Percentiles rank a stretch among this genome's conserved stretches.
Conservation (phyloP, 2,113 vertebrate genomes). For the Colinus virginianus region DNA sequence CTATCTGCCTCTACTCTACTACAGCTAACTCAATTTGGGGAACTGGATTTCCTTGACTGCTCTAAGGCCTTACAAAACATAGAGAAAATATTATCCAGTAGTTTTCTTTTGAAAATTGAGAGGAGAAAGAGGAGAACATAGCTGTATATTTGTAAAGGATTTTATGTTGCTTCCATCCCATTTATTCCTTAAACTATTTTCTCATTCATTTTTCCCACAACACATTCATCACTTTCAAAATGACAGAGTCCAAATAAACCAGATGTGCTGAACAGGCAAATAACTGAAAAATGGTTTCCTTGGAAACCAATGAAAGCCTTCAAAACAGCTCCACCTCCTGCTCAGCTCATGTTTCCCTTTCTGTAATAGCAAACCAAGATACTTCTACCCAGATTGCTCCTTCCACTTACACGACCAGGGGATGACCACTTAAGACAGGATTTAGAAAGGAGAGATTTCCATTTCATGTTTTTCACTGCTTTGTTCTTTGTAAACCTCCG, state of each 20-base stretch:
- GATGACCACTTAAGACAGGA: slow-evolving; percentile 49
- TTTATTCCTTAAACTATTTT: slow-evolving; percentile 64
- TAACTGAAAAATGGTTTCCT: slow-evolving; percentile 67
- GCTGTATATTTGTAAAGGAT: background rate
- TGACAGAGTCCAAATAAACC: slow-evolving; percentile 57
- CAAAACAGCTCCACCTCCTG: slow-evolving; percentile 54
- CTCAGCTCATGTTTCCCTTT: slow-evolving; percentile 56
- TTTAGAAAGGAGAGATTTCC: slow-evolving; percentile 26
- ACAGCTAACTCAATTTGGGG: background rate
- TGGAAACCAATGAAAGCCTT: slow-evolving; percentile 69
- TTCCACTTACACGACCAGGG: slow-evolving; percentile 48
- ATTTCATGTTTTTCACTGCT: slow-evolving; percentile 27
- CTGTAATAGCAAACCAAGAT: slow-evolving; percentile 63
- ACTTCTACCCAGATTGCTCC: slow-evolving; percentile 45
- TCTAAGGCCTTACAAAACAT: background rate
- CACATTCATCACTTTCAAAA: slow-evolving; percentile 62
- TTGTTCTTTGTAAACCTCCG: slow-evolving; percentile 16
- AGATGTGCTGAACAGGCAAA: slow-evolving; percentile 69
- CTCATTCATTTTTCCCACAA: slow-evolving; percentile 45
- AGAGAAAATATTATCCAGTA: background rate
- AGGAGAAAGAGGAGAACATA: background rate
- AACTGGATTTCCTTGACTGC: background rate
- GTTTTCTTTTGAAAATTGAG: background rate
- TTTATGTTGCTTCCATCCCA: slow-evolving; percentile 37
- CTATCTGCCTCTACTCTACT: background rate